A percentile compares a stretch with the other conserved stretches of the same genome.
phyloP scores from a whole-genome alignment of 2,113 vertebrate species.

The Caracal caracal region DNA sequence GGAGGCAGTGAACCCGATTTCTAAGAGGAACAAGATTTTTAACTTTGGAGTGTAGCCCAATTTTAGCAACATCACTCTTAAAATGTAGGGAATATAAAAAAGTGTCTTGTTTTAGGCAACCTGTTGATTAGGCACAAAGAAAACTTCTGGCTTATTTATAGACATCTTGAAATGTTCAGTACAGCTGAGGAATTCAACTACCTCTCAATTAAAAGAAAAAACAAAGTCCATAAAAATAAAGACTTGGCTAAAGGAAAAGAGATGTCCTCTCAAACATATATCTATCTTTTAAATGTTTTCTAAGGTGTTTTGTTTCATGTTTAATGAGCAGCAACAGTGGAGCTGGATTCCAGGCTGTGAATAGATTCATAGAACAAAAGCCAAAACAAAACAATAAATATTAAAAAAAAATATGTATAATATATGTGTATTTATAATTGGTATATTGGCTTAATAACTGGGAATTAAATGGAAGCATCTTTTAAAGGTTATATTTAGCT shows the following conservation, averaged over 20 bases:
- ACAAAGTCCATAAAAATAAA: constrained; percentile 61
- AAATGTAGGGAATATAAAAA: constrained; percentile 64
- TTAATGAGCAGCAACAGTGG: background rate
- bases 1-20: constrained; percentile 58
- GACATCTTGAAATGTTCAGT: constrained; percentile 42
- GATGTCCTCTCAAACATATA: background rate
- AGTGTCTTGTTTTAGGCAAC: constrained; percentile 53
- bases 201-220: constrained; percentile 73
- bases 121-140: constrained; percentile 69
- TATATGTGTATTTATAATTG: background rate
- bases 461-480: background rate
- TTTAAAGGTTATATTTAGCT: constrained; percentile 12
- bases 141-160: constrained; percentile 74
- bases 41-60: background rate
- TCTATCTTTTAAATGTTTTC: background rate
- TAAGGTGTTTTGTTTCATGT: constrained; percentile 3
- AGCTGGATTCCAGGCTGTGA: background rate
- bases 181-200: constrained; percentile 45
- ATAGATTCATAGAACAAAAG: background rate
- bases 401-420: background rate
- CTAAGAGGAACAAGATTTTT: constrained; percentile 62
- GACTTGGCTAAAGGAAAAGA: constrained; percentile 17
- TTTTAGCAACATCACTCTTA: constrained; percentile 68
- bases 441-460: background rate
- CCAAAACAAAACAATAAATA: background rate